Evolutionary conservation across 2,888 invertebrate genomes (phyloP).

Genomic region (Drosophila sordidula): DNA sequence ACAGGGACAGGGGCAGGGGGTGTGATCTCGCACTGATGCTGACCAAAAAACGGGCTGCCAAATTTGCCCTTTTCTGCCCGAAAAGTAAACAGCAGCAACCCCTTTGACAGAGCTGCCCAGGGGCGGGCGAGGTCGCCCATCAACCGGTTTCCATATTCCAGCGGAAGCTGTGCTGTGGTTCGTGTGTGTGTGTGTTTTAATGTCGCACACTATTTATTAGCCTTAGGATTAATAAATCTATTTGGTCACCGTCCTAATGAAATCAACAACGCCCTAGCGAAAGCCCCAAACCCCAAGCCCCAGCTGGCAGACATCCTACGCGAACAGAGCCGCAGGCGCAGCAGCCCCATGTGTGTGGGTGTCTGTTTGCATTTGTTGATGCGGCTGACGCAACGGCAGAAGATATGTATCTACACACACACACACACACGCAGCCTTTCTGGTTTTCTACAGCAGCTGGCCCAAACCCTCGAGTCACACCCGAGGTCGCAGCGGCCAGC

Average conservation of each 20-base stretch:
- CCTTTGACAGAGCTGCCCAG: slow-evolving; percentile 32
- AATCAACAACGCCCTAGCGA: slow-evolving; percentile 64
- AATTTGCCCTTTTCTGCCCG: slow-evolving; percentile 61
- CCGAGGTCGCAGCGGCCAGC: slow-evolving; percentile 41
- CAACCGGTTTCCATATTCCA: slow-evolving; percentile 41
- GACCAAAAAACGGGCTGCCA: slow-evolving; percentile 41
- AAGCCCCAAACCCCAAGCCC: neutral
- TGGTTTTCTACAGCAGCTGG: slow-evolving; percentile 3
- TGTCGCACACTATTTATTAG: slow-evolving; percentile 84
- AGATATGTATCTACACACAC: slow-evolving; percentile 66
- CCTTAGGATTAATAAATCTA: slow-evolving; percentile 84
- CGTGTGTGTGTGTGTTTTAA: slow-evolving; percentile 44
- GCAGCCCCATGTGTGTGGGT: slow-evolving; percentile 37
- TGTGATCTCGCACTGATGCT: slow-evolving; percentile 59
- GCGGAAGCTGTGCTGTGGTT: slow-evolving; percentile 52
- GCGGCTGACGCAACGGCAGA: slow-evolving; percentile 67
- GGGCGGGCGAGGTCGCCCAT: slow-evolving; percentile 15
- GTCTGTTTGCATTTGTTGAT: slow-evolving; percentile 54
- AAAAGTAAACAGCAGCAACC: slow-evolving; percentile 54
- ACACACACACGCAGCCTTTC: slow-evolving; percentile 44
- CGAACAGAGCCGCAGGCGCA: slow-evolving; percentile 35
- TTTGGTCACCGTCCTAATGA: slow-evolving; percentile 84
- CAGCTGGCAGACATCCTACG: slow-evolving; percentile 1
- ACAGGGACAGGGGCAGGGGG: neutral
- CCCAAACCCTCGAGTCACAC: slow-evolving; percentile 7